phyloP scores from a whole-genome alignment of 1,140 invertebrate species.

The Megalopta genalis region DNA sequence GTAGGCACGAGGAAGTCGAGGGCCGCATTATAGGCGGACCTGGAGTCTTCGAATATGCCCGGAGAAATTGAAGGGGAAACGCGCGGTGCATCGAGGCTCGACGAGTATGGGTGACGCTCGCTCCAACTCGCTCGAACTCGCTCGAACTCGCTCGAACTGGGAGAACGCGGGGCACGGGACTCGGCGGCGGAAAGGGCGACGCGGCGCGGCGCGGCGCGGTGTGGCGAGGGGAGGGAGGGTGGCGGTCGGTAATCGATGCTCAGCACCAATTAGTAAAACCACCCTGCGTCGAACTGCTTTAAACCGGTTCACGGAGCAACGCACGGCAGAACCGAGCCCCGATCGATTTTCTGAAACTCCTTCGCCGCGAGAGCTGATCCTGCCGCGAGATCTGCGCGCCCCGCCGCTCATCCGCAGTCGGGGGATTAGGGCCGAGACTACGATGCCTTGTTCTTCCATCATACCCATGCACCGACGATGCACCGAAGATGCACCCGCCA shows the following conservation, averaged over 20 bases:
- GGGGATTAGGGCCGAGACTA: slow-evolving; percentile 1
- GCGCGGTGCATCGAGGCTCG: not conserved
- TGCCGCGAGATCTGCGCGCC: slow-evolving; percentile 5
- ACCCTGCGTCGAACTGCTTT: slow-evolving; percentile 65
- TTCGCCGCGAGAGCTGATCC: slow-evolving; percentile 31
- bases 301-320: slow-evolving; percentile 67
- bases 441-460: not conserved
- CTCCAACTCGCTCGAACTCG: no score
- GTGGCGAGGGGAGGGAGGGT: slow-evolving; percentile 39
- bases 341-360: slow-evolving; percentile 64
- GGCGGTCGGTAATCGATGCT: slow-evolving; percentile 70
- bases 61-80: slow-evolving; percentile 27
- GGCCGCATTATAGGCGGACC: slow-evolving; percentile 1
- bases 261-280: slow-evolving; percentile 73
- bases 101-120: no score
- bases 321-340: slow-evolving; percentile 57
- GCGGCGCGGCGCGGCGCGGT: not conserved
- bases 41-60: slow-evolving; percentile 18
- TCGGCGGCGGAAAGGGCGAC: not conserved
- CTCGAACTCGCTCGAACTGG: no score
- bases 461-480: not conserved
- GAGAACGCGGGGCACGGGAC: no score
- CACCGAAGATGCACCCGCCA: not conserved
- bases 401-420: not conserved
- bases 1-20: not conserved